Percentiles rank a stretch among this genome's conserved stretches.
phyloP scores from a whole-genome alignment of 2,888 invertebrate genomes.

The Neoaliturus tenellus region DNA sequence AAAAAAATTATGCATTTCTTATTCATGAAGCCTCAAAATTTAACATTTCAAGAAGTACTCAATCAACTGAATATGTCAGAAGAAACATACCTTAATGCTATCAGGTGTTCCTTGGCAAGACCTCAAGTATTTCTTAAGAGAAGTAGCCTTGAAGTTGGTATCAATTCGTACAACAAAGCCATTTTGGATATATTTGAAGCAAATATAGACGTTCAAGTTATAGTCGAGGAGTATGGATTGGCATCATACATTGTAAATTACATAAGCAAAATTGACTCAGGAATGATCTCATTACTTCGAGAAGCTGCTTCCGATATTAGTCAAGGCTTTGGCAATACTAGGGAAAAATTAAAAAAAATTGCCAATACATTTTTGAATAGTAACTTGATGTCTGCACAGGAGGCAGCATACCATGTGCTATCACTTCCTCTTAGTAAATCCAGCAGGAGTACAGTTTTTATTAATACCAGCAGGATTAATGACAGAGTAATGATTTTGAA shows the following conservation, averaged over 20 bases:
- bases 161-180: slow-evolving; percentile 1
- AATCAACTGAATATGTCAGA: not conserved
- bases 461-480: slow-evolving; percentile 27
- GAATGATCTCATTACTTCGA: not conserved
- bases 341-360: slow-evolving; percentile 11
- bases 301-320: slow-evolving; percentile 7
- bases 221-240: slow-evolving; percentile 8
- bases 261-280: slow-evolving; percentile 23
- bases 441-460: not conserved
- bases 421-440: slow-evolving; percentile 11
- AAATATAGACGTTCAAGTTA: slow-evolving; percentile 9
- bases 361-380: not conserved
- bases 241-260: slow-evolving; percentile 20
- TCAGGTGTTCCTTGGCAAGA: slow-evolving; percentile 6
- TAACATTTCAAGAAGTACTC: not conserved
- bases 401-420: not conserved
- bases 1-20: not conserved
- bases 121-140: slow-evolving; percentile 15
- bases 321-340: slow-evolving; percentile 7
- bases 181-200: slow-evolving; percentile 1
- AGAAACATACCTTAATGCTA: not conserved
- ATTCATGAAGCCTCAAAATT: slow-evolving; percentile 7
- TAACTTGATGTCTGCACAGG: not conserved
- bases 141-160: slow-evolving; percentile 32
- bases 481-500: not conserved